Conservation (phyloP, 2,888 invertebrate species). For the Lapara coniferarum region DNA sequence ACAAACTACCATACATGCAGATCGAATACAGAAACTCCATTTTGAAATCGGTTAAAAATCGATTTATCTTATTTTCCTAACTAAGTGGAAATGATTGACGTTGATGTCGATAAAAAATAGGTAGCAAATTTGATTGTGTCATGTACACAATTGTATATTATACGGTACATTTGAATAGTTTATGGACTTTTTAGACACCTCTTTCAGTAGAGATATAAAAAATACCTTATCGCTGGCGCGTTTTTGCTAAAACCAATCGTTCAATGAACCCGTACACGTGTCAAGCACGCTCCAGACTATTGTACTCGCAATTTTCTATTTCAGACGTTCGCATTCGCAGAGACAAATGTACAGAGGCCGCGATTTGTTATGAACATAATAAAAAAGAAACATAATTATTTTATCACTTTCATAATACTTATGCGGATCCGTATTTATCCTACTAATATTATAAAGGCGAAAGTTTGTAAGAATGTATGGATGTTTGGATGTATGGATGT, state of each 20-base stretch:
- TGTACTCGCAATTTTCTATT: neutral
- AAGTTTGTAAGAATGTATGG: no score
- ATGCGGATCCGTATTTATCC: no score
- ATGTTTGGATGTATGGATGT: no score
- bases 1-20: no score
- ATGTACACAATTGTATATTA: neutral
- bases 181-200: neutral
- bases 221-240: neutral
- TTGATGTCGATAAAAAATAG: neutral
- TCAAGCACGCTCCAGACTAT: neutral
- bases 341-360: neutral
- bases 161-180: neutral
- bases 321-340: neutral
- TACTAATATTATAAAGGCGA: no score
- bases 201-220: no score
- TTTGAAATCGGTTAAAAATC: no score
- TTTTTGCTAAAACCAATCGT: neutral
- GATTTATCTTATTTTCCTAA: neutral
- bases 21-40: no score
- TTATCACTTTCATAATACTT: neutral
- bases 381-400: neutral
- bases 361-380: neutral
- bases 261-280: conserved; percentile 13
- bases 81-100: neutral
- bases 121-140: neutral